A percentile compares a stretch with the other conserved stretches of the same genome.
phyloP scores from a whole-genome alignment of 2,113 vertebrate species.

The Cyanoliseus patagonus region DNA sequence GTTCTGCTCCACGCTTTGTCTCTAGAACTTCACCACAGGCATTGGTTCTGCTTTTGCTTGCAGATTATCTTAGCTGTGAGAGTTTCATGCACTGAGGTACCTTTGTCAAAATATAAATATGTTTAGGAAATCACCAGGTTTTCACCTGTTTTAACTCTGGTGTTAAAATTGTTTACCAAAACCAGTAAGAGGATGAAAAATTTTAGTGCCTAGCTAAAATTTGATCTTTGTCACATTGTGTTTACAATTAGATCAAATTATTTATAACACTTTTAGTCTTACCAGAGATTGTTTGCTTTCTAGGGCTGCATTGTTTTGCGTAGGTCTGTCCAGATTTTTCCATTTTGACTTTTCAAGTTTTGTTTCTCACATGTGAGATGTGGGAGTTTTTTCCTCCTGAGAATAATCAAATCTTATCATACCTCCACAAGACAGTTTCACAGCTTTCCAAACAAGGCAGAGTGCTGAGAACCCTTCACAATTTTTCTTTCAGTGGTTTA shows the following conservation, averaged over 20 bases:
- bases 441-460: neutral
- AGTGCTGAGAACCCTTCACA: neutral
- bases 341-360: neutral
- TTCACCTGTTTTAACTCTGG: neutral
- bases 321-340: neutral
- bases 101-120: neutral
- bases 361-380: neutral
- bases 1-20: neutral
- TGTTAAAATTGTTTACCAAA: neutral
- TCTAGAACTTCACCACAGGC: neutral
- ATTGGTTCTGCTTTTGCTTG: neutral
- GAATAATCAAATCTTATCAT: neutral
- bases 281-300: neutral
- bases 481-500: neutral
- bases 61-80: neutral
- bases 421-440: neutral
- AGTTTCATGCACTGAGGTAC: neutral
- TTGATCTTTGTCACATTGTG: neutral
- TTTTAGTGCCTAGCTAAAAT: neutral
- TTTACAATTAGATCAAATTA: neutral
- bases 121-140: neutral
- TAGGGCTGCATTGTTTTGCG: neutral
- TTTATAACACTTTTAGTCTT: neutral
- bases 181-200: neutral
- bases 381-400: neutral